Base-by-base conservation (phyloP, 2,113 vertebrate species). In the Natator depressus region DNA sequence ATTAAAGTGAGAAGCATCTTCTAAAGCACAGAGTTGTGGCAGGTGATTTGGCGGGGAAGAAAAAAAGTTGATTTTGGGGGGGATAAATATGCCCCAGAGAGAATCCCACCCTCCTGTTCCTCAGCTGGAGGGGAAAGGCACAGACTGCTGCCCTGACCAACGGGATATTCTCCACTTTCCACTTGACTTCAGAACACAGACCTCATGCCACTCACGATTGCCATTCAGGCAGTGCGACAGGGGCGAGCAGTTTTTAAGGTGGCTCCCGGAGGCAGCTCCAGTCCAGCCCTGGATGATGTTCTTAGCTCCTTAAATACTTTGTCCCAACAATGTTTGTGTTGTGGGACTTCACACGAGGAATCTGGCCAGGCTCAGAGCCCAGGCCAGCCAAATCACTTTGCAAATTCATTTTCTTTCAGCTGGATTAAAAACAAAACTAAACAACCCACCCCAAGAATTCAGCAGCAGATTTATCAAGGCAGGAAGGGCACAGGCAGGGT, bases 291-390 rank as follows among this genome's bases (percentile, higher is more conserved):
- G 24, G 22, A 2, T 72, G 4, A 22, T 62, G 80, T 49, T 16
- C 86, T 54, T 31, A 13, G 55, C 38, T 42, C 91, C 91, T 92
- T 92, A 92, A 92, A 92, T 92, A 54, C 89, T 75, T 29, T 72
- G 85, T 83, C 90, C 69, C 65, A 62, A 62, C 47, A 16, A 69
- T 92, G 72, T 92, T 84, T 88, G 69, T 55, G 72, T 31, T 54
- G 80, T 42, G 72, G 55, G 57, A 75, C 75, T 49, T 46, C 6
- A 17, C 24, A 35, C 19, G 27, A 62, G 86, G 85, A n/a, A 79
- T 88, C 83, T 92, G 80, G 80, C 91, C 29, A 8, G 6, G 31
- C 47, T 88, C 79, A 72, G 83, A 81, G 80, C 47, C 80, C 65
- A 16, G 20, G 72, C 49, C 54, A 84, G 91, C 49, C 85, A 88